These are phyloP conservation scores for Plemyria rubiginata DNA, from an alignment of 2,888 invertebrate genomes.

Conservation along the genomic window DNA sequence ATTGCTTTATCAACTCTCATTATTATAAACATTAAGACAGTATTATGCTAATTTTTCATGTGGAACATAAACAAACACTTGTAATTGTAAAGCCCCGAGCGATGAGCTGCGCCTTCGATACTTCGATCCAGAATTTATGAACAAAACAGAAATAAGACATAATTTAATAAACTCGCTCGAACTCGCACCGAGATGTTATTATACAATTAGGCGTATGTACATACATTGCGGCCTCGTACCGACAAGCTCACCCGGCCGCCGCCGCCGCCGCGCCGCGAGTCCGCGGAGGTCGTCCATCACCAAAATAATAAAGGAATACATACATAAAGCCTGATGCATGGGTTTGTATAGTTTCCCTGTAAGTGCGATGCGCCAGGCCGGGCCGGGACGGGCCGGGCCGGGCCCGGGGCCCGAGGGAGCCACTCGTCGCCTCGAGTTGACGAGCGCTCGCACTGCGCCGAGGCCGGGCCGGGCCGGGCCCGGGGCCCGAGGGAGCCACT, in stretches of 20 bases:
- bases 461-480: background rate
- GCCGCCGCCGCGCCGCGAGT: conserved; percentile 1
- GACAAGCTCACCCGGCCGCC: background rate
- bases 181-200: conserved; percentile 2
- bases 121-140: conserved; percentile 19
- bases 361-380: background rate
- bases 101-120: conserved; percentile 1
- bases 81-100: conserved; percentile 18
- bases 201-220: too few species aligned
- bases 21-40: conserved; percentile 3
- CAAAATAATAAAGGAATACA: conserved; percentile 13
- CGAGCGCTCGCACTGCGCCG: background rate
- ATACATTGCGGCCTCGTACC: background rate
- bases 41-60: conserved; percentile 13
- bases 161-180: conserved; percentile 24
- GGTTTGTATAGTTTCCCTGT: background rate
- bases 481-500: background rate
- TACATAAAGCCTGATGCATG: background rate
- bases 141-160: conserved; percentile 29
- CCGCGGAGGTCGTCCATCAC: conserved; percentile 1
- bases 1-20: conserved; percentile 13
- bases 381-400: background rate
- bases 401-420: background rate
- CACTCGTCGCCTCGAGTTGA: conserved; percentile 1
- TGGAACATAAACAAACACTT: conserved; percentile 22